Evolutionary conservation across 2,888 invertebrate genomes (phyloP).

Genomic region (Frankliniella intonsa): DNA sequence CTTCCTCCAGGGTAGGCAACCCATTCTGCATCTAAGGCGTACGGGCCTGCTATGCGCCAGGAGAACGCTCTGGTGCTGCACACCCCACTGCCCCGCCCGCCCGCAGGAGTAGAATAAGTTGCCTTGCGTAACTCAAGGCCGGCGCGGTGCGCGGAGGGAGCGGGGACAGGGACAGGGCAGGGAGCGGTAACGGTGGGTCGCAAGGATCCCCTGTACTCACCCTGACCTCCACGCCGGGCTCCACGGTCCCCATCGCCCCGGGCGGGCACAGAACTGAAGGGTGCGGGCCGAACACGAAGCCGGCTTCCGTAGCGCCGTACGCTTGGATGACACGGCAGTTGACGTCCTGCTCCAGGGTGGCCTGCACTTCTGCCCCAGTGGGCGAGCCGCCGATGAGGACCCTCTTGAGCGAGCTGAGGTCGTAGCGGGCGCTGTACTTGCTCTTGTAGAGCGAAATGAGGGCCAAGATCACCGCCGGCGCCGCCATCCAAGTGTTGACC

Average conservation of each 20-base stretch:
- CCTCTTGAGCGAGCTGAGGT: background rate
- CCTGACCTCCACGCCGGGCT: background rate
- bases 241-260: background rate
- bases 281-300: background rate
- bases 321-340: background rate
- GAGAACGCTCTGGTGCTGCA: too few relatives aligned
- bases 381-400: background rate
- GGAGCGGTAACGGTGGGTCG: too few relatives aligned
- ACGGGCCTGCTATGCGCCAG: too few relatives aligned
- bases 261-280: background rate
- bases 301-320: constrained; percentile 17
- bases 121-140: too few relatives aligned
- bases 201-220: background rate
- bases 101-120: too few relatives aligned
- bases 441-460: background rate
- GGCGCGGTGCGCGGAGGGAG: too few relatives aligned
- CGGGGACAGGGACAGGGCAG: too few relatives aligned
- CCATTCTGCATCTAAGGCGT: too few relatives aligned
- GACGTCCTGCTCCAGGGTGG: background rate
- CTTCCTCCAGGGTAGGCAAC: too few relatives aligned
- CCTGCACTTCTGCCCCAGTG: background rate
- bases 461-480: background rate
- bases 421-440: background rate
- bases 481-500: background rate
- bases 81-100: too few relatives aligned